phyloP scores from a whole-genome alignment of 1,140 invertebrate species.

The Drosophila navojoa region DNA sequence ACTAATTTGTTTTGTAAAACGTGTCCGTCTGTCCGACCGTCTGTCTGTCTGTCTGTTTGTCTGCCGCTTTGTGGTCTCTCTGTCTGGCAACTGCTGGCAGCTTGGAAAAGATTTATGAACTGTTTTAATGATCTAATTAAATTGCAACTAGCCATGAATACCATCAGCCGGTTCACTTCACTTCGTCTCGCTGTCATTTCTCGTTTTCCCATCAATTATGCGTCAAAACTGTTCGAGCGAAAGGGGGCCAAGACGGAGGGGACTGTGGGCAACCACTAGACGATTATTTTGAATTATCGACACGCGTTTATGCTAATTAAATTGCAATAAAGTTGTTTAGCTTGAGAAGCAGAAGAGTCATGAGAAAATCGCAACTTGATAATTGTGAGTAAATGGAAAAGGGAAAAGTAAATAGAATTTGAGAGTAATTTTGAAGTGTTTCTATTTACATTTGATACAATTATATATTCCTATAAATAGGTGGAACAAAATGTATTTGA shows the following conservation, averaged over 20 bases:
- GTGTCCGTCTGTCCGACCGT: slow-evolving; percentile 15
- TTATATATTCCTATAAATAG: too few species aligned
- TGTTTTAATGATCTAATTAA: slow-evolving; percentile 78
- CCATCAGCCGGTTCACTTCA: slow-evolving; percentile 57
- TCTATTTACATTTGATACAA: too few species aligned
- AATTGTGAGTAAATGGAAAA: background rate
- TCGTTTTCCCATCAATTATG: slow-evolving; percentile 34
- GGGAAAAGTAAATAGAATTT: too few species aligned
- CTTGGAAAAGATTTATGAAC: slow-evolving; percentile 69
- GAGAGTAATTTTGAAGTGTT: background rate
- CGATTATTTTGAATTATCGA: slow-evolving; percentile 58
- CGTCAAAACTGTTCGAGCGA: slow-evolving; percentile 2
- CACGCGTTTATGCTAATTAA: slow-evolving; percentile 58
- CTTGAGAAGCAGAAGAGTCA: background rate
- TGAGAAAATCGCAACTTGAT: background rate
- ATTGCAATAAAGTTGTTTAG: background rate
- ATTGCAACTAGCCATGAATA: slow-evolving; percentile 76
- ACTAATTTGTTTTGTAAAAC: slow-evolving; percentile 76
- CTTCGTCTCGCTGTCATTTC: slow-evolving; percentile 22
- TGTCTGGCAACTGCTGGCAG: slow-evolving; percentile 14
- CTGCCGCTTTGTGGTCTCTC: slow-evolving; percentile 11
- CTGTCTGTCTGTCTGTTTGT: slow-evolving; percentile 9
- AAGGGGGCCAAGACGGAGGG: background rate
- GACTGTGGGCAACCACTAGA: background rate
- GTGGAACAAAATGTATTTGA: too few species aligned